Percentiles rank a stretch among this genome's conserved stretches.
Conservation (phyloP, 2,797 vertebrate genomes). For the Microchirus variegatus region DNA sequence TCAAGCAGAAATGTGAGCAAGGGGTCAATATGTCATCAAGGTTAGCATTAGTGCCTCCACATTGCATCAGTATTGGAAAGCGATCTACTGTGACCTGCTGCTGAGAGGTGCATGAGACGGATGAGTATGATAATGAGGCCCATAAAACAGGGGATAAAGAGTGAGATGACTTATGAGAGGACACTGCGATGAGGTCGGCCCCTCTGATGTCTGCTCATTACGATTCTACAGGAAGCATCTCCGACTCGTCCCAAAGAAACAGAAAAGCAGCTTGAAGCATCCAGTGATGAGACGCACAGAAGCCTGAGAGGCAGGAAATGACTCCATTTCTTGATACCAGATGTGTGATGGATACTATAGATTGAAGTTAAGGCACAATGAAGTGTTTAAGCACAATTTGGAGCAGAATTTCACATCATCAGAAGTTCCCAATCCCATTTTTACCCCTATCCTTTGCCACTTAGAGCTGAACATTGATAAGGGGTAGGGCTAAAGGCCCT, state of each 20-base stretch:
- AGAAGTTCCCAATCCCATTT: no score
- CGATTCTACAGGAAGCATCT: conserved; percentile 47
- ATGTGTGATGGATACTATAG: conserved; percentile 73
- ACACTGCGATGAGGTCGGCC: conserved; percentile 20
- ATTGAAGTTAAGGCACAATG: conserved; percentile 30
- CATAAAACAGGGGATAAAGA: conserved; percentile 29
- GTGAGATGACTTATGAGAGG: conserved; percentile 25
- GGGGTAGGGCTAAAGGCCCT: no score
- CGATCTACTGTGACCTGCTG: conserved; percentile 9
- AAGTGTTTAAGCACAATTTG: conserved; percentile 54
- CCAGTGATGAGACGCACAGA: conserved; percentile 49
- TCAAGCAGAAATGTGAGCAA: conserved; percentile 27
- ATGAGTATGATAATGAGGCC: conserved; percentile 23
- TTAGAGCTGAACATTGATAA: no score
- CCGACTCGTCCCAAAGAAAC: conserved; percentile 34
- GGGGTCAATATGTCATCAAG: conserved; percentile 18
- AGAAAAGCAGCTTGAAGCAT: conserved; percentile 33
- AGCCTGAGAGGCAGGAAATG: conserved; percentile 46
- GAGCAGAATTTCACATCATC: no score
- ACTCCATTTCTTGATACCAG: conserved; percentile 71
- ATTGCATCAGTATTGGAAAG: conserved; percentile 1
- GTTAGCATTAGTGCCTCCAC: neutral
- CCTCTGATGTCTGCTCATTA: conserved; percentile 55
- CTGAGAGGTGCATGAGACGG: conserved; percentile 18
- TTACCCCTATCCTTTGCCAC: no score